Evolutionary conservation across 1,140 invertebrate genomes (phyloP), one percentile per base, ranked within the genome.

Genomic region (Portunus trituberculatus): DNA sequence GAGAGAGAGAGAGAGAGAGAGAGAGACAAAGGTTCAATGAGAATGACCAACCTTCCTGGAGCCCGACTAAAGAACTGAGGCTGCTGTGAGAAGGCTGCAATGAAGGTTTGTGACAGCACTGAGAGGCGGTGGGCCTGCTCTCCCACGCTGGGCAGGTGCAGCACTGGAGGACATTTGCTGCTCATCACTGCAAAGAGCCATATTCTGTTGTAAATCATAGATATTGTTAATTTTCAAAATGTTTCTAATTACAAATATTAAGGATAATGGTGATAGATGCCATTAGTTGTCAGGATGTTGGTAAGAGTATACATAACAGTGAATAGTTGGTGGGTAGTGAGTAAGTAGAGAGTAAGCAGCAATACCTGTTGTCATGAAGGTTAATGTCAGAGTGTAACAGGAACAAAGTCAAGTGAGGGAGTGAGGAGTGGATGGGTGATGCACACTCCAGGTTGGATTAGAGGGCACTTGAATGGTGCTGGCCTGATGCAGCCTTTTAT

Each of bases 1-100:
- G 76, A 29, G 29, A 29, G 76, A 29, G 76, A n/a, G 76, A 83
- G 76, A 29, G 76, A 29, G 76, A 29, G 25, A 29, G 76, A 29
- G 76, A 29, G 76, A 29, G 76, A 83, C 39, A 39, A 39, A 6
- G 6, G 39, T 39, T 39, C 39, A 39, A 39, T 39, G 39, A 1
- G 46, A 28, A 29, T 45, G 29, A 28, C 84, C 67, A 88, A 96
- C 96, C 97, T 96, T 95, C 97, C 97, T 12, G 97, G 97, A 88
- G 97, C 97, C 96, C 97, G 96, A 32, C 97, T 76, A 39, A 48
- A 91, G 28, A 76, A 91, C 31, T 91, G 90, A 25, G 90, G 90
- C 20, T 39, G 20, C 20, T 59, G 48, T 4, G 52, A 76, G 48
- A 91, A 91, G 16, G 29, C 90, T 32, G 12, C 14, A n/a, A 39